Evolutionary conservation across 2,888 invertebrate species (phyloP).

Genomic region (Cantharis nigra): DNA sequence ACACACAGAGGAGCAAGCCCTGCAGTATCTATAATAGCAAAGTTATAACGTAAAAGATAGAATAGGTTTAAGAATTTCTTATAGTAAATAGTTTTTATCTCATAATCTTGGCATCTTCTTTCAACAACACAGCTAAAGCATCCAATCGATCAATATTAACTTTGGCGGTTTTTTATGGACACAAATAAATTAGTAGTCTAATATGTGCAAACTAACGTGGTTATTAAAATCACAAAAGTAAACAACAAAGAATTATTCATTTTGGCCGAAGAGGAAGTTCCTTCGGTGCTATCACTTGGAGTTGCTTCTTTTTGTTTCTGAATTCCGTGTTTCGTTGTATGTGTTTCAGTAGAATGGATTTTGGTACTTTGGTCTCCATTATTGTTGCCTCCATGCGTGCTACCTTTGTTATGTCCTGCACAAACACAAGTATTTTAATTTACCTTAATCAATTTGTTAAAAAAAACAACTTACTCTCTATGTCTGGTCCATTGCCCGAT

Average conservation of each 20-base stretch:
- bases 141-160: background rate
- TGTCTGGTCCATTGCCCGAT: conserved; percentile 46
- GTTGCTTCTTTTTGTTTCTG: background rate
- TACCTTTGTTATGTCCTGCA: background rate
- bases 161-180: background rate
- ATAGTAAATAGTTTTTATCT: background rate
- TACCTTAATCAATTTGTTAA: background rate
- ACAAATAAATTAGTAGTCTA: background rate
- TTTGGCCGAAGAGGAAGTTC: background rate
- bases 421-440: background rate
- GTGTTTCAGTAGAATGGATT: background rate
- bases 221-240: background rate
- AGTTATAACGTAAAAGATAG: background rate
- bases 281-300: background rate
- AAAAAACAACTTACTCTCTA: conserved; percentile 10
- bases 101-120: background rate
- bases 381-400: background rate
- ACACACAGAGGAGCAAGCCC: background rate
- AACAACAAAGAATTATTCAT: background rate
- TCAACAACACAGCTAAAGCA: background rate
- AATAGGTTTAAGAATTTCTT: background rate
- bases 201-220: background rate
- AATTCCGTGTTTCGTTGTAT: conserved; percentile 3
- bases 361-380: background rate
- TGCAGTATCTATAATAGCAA: background rate